Evolutionary conservation across 2,888 invertebrate species (phyloP), one percentile per base, ranked within the genome.

Genomic region (Zeuzera pyrina): DNA sequence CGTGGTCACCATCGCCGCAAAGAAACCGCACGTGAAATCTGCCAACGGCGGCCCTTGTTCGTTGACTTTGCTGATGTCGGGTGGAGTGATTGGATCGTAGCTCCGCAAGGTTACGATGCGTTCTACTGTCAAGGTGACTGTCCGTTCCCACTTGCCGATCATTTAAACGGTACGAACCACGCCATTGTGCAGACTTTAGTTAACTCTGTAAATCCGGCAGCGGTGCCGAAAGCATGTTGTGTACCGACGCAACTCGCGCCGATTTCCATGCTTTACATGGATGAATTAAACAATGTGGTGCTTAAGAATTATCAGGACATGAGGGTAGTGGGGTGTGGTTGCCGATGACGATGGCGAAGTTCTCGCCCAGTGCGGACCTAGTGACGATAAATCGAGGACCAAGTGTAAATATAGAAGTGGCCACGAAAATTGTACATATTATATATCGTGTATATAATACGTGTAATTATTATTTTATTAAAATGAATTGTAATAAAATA

Each of bases 61-160:
- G 97, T 99, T 29, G 96, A 98, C 76, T 99, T 99, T 72, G 89
- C 87, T 29, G 95, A 97, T 62, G 96, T 99, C 16, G 97, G 97
- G 31, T 99, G 98, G 98, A 93, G 93, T 68, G 96, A 98, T 78
- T 99, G 98, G 98, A 97, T 98, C 60, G 95, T 98, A 29, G 97
- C 97, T 28, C 97, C 97, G 15, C 91, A 92, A 15, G 97, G 97
- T 38, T 98, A 97, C 84, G 94, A 97, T 65, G 98, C 98, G 6
- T 97, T 89, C 79, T 97, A 94, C 77, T 99, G 98, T 77, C 90
- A 92, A 57, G 98, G 98, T 14, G 94, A 94, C 64, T 99, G 98
- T 72, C 92, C 92, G 29, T 97, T 94, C 69, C 98, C 98, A 15
- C 85, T 98, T 57, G 89, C 95, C 32, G 95, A 96, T 54, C 95